These are phyloP conservation scores for Caenorhabditis sp. DNA, from an alignment of 2,888 invertebrate species.

Conservation along the genomic window DNA sequence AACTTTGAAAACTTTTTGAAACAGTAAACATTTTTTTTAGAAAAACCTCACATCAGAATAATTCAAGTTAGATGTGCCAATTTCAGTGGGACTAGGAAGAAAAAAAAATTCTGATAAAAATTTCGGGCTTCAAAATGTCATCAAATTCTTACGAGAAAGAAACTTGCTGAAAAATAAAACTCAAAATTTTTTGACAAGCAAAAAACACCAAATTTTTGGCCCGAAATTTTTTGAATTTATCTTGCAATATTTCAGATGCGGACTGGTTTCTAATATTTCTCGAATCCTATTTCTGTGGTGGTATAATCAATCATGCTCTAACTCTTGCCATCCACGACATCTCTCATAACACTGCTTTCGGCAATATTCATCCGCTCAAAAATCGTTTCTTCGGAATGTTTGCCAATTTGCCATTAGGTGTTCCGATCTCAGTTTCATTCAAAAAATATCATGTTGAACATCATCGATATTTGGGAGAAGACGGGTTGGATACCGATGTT, in stretches of 20 bases:
- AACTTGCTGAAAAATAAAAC: no score
- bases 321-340: conserved; percentile 97
- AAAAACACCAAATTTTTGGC: no score
- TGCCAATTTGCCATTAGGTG: conserved; percentile 91
- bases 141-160: no score
- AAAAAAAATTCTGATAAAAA: not conserved
- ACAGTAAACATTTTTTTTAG: no score
- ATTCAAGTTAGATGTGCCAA: no score
- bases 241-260: conserved; percentile 73
- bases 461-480: conserved; percentile 85
- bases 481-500: conserved; percentile 90
- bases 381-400: conserved; percentile 91
- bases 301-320: conserved; percentile 91
- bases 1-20: no score
- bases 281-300: conserved; percentile 90
- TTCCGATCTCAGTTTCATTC: conserved; percentile 94
- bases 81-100: no score
- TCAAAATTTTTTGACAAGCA: not conserved
- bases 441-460: conserved; percentile 94
- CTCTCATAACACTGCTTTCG: conserved; percentile 94
- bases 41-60: no score
- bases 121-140: conserved; percentile 17
- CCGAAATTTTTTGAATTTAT: not conserved
- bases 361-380: conserved; percentile 75
- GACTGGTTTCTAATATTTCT: conserved; percentile 83